phyloP scores from a whole-genome alignment of 2,113 vertebrate genomes.

The Heterocephalus glaber region DNA sequence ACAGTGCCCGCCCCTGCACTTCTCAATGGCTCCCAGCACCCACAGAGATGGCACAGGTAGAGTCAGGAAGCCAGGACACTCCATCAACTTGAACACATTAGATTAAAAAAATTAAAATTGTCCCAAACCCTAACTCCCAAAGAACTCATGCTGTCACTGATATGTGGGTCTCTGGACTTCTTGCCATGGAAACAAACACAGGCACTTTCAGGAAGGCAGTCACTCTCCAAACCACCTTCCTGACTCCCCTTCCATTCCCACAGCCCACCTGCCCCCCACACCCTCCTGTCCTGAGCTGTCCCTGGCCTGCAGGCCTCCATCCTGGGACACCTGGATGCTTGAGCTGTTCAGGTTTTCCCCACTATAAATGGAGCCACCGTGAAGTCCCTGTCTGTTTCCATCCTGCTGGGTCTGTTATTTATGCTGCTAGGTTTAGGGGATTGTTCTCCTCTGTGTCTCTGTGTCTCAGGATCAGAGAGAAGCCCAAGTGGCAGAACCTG shows the following conservation, averaged over 20 bases:
- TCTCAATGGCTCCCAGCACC: background rate
- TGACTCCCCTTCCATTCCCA: background rate
- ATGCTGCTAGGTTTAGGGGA: background rate
- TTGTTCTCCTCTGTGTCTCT: too few species aligned
- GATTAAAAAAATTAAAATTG: background rate
- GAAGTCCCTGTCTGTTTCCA: background rate
- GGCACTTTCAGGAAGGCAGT: background rate
- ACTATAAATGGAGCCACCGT: background rate
- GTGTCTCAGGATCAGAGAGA: background rate
- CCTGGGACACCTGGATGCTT: background rate
- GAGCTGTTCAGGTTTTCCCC: background rate
- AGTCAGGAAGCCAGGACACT: background rate
- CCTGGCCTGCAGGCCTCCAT: background rate
- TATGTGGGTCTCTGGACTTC: background rate
- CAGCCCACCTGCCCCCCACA: background rate
- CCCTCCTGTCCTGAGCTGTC: too few species aligned
- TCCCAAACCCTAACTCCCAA: background rate
- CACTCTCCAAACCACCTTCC: too few species aligned
- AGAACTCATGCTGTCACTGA: background rate
- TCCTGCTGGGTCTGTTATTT: background rate
- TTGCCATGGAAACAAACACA: background rate
- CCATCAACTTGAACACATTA: background rate
- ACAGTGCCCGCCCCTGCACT: background rate
- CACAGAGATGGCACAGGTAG: background rate
- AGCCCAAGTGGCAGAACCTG: background rate